These are phyloP conservation scores for Eristalinus aeneus DNA, from an alignment of 2,888 invertebrate species.

Conservation along the genomic window DNA sequence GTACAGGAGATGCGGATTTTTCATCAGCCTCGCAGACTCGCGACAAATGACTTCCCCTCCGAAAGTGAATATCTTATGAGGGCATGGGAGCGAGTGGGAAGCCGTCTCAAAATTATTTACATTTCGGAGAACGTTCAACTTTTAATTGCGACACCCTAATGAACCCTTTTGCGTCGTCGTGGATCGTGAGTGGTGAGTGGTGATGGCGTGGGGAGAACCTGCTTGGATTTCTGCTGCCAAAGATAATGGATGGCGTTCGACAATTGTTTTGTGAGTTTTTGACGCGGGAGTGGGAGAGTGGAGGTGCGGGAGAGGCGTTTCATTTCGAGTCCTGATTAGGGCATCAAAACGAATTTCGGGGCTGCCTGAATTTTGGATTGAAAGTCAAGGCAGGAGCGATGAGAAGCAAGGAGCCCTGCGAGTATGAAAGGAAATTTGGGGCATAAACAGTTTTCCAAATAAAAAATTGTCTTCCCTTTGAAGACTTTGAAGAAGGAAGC, in stretches of 20 bases:
- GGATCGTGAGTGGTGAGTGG: not conserved
- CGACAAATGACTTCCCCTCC: not conserved
- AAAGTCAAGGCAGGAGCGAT: too few relatives aligned
- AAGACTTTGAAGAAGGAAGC: too few relatives aligned
- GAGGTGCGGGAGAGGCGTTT: too few relatives aligned
- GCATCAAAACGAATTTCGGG: too few relatives aligned
- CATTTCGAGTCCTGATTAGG: too few relatives aligned
- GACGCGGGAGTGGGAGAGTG: not conserved
- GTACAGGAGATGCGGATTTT: not conserved
- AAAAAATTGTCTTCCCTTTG: too few relatives aligned
- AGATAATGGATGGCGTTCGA: not conserved
- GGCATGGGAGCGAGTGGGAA: not conserved
- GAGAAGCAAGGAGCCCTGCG: too few relatives aligned
- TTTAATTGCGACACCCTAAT: constrained; percentile 32
- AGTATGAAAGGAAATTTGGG: too few relatives aligned
- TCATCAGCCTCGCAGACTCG: not conserved
- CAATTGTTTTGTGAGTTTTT: not conserved
- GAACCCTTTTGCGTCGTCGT: not conserved
- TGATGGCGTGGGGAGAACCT: not conserved
- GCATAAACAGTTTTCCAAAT: too few relatives aligned
- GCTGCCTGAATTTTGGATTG: too few relatives aligned
- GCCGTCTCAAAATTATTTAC: not conserved
- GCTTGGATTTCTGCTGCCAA: not conserved
- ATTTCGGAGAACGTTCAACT: constrained; percentile 16
- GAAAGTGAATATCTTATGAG: not conserved